phyloP scores from a whole-genome alignment of 2,888 invertebrate species.

The Napeogenes sylphis region DNA sequence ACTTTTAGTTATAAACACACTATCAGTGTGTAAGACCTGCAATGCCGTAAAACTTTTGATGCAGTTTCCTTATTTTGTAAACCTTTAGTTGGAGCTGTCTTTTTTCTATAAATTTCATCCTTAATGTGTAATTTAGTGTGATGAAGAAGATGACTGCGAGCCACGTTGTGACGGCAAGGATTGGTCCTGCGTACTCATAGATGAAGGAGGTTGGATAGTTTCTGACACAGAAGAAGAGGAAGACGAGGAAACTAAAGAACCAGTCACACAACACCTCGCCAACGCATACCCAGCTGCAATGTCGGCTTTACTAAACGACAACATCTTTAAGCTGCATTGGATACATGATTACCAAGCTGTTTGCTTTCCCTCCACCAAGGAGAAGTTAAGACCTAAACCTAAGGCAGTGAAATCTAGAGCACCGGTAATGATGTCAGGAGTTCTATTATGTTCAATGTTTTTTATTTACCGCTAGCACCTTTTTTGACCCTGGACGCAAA shows the following conservation, averaged over 20 bases:
- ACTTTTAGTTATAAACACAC: no score
- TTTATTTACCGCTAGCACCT: no score
- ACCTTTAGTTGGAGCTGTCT: no score
- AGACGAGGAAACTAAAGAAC: slow-evolving; percentile 40
- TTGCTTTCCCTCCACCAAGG: slow-evolving; percentile 52
- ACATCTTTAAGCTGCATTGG: slow-evolving; percentile 60
- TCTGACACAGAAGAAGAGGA: slow-evolving; percentile 42
- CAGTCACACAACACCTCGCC: slow-evolving; percentile 54
- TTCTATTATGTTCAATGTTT: not conserved
- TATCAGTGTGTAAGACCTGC: no score
- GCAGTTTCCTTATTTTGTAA: no score
- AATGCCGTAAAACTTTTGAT: no score
- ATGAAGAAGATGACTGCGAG: slow-evolving; percentile 52
- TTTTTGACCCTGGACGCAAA: no score
- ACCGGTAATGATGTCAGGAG: slow-evolving; percentile 37
- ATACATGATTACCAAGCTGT: slow-evolving; percentile 68
- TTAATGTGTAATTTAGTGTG: slow-evolving; percentile 39
- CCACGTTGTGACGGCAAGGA: slow-evolving; percentile 54
- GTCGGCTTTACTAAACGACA: slow-evolving; percentile 53
- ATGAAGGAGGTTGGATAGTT: slow-evolving; percentile 67
- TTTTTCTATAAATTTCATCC: no score
- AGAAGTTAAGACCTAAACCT: slow-evolving; percentile 26
- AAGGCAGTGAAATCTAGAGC: slow-evolving; percentile 33
- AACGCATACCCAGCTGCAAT: slow-evolving; percentile 55
- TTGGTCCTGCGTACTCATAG: slow-evolving; percentile 66